phyloP scores from a whole-genome alignment of 2,113 vertebrate species.

The Numenius arquata region DNA sequence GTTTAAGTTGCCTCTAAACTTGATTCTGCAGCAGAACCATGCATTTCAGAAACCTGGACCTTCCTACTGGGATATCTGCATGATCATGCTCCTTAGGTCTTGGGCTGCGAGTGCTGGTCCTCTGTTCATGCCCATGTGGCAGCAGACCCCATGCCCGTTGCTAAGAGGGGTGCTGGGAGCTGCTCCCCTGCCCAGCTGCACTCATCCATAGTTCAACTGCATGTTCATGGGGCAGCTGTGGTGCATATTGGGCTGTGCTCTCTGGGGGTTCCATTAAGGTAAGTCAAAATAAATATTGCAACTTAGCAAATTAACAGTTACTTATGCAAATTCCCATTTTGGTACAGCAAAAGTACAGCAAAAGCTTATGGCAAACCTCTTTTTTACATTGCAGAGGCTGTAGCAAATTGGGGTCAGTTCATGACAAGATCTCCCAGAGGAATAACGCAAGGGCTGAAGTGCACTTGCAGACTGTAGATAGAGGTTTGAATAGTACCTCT shows the following conservation, averaged over 20 bases:
- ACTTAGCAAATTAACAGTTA: neutral
- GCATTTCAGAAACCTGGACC: neutral
- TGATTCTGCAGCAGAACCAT: neutral
- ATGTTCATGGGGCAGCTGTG: neutral
- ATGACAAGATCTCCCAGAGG: neutral
- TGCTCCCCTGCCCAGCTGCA: neutral
- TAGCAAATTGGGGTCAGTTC: neutral
- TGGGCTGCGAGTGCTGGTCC: neutral
- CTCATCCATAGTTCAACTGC: neutral
- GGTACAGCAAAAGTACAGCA: neutral
- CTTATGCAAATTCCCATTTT: neutral
- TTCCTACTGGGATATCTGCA: neutral
- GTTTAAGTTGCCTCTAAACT: neutral
- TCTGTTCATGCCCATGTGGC: neutral
- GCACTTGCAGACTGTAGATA: neutral
- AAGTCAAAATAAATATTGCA: neutral
- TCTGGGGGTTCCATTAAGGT: neutral
- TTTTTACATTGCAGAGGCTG: neutral
- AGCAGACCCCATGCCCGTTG: neutral
- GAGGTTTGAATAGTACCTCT: neutral
- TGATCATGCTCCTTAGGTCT: neutral
- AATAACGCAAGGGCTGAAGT: neutral
- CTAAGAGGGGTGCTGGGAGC: neutral
- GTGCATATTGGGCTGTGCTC: neutral
- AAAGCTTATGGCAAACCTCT: neutral